Evolutionary conservation across 2,113 vertebrate species (phyloP), one percentile per base, ranked within the genome.

Genomic region (Hippoglossus stenolepis): DNA sequence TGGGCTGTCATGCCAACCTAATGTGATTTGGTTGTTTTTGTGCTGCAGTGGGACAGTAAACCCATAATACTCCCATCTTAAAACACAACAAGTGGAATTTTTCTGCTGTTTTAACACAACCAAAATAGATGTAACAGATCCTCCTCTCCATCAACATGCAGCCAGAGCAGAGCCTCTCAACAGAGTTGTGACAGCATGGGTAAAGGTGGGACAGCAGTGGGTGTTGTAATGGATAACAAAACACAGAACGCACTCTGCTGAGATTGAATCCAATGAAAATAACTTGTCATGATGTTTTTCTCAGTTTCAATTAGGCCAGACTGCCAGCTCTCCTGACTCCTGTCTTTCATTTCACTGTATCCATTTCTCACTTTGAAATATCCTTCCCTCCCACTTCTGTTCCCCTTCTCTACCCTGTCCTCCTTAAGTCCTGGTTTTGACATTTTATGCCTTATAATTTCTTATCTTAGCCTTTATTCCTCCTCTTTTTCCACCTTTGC

Each of bases 121-220:
- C 53, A 31, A 54, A 75, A 84, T 66, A 49, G 54, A 81, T 70
- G 43, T 65, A 83, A 65, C 49, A 45, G 28, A 54, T 38, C 35
- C 45, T 59, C 53, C 54, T 21, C 51, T 2, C 47, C 70, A 14
- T 21, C 51, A 20, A 53, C 40, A 47, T 24, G 40, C 65, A 72
- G 72, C 62, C 31, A 58, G 63, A 73, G 40, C 68, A 53, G 21
- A 78, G 40, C 14, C 5, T 43, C 65, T 70, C 26, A 59, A 62
- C 35, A 69, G 70, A 75, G 73, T 45, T 24, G 13, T 70, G 75
- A 26, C 65, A 56, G 81, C 62, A 71, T 65, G 77, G 81, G 65
- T 1, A 18, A 60, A 31, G 11, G 49, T 72, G 87, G 82, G 76
- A 77, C 53, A 71, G 79, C 69, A 62, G 75, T 76, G 59, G 63